These are phyloP conservation scores for Neoascia interrupta DNA, from an alignment of 2,888 invertebrate genomes.

Conservation along the genomic window DNA sequence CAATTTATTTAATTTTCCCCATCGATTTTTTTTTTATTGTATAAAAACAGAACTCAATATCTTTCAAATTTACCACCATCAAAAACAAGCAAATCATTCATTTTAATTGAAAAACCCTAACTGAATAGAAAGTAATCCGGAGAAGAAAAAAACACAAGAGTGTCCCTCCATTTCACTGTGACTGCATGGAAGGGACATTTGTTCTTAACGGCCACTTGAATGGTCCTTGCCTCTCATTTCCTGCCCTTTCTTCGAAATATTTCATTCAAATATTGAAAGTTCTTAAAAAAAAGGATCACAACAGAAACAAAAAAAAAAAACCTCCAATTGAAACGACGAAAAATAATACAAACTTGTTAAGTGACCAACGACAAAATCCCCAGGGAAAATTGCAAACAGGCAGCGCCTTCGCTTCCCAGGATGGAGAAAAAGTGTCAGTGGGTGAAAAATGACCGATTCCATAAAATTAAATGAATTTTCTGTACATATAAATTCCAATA, in stretches of 20 bases:
- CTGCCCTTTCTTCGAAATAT: slow-evolving; percentile 30
- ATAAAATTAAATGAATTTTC: slow-evolving; percentile 69
- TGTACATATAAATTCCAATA: slow-evolving; percentile 13
- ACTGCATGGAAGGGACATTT: slow-evolving; percentile 31
- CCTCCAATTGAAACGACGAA: slow-evolving; percentile 33
- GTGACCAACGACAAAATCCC: slow-evolving; percentile 60
- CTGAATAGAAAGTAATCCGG: not conserved
- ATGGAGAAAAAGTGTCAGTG: slow-evolving; percentile 57
- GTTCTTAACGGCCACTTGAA: slow-evolving; percentile 58
- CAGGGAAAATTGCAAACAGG: slow-evolving; percentile 18
- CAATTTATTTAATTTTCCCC: slow-evolving; percentile 59
- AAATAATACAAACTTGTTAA: slow-evolving; percentile 42
- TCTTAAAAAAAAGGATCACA: slow-evolving; percentile 28
- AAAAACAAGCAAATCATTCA: slow-evolving; percentile 66
- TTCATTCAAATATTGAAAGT: slow-evolving; percentile 63
- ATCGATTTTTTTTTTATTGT: slow-evolving; percentile 45
- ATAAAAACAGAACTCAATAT: slow-evolving; percentile 48
- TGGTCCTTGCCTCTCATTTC: slow-evolving; percentile 2
- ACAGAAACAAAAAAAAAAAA: slow-evolving; percentile 13
- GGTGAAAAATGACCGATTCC: slow-evolving; percentile 66
- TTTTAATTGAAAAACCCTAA: slow-evolving; percentile 59
- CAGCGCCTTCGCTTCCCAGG: not conserved
- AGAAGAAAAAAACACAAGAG: not conserved
- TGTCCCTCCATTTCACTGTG: not conserved
- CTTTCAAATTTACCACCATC: slow-evolving; percentile 45